Evolutionary conservation across 2,797 vertebrate genomes (phyloP).

Genomic region (Champsocephalus esox): DNA sequence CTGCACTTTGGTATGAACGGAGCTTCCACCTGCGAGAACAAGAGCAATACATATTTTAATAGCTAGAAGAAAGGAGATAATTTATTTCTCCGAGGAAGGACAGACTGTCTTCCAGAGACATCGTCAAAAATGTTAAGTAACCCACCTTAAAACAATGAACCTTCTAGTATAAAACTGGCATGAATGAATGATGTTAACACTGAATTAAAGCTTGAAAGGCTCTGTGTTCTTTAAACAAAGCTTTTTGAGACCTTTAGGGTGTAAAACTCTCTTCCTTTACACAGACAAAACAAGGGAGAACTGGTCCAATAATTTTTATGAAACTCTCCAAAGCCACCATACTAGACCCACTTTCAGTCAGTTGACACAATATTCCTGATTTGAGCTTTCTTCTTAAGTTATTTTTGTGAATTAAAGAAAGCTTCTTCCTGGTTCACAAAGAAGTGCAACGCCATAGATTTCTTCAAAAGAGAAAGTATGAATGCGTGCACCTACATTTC

Average conservation of each 20-base stretch:
- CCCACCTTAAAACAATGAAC: neutral
- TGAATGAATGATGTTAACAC: neutral
- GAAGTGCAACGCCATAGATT: neutral
- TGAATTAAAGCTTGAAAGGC: constrained; percentile 5
- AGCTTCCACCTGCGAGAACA: constrained; percentile 91
- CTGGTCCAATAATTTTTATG: neutral
- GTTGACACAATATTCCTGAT: neutral
- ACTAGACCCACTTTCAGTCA: neutral
- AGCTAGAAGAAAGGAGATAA: neutral
- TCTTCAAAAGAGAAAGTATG: neutral
- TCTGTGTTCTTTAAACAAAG: constrained; percentile 1
- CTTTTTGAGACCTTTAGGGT: constrained; percentile 13
- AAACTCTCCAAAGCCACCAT: neutral
- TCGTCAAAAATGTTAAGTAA: constrained; percentile 3
- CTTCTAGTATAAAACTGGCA: neutral
- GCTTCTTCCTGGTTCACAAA: neutral
- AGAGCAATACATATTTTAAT: constrained; percentile 15
- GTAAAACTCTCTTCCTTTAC: neutral
- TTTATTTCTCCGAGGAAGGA: constrained; percentile 16
- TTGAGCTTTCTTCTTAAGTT: neutral
- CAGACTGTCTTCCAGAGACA: neutral
- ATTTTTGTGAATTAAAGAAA: neutral
- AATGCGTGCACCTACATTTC: neutral
- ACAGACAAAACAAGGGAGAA: neutral
- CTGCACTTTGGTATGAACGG: constrained; percentile 99